Conservation (phyloP, 2,113 vertebrate species). For the Elaphurus davidianus region DNA sequence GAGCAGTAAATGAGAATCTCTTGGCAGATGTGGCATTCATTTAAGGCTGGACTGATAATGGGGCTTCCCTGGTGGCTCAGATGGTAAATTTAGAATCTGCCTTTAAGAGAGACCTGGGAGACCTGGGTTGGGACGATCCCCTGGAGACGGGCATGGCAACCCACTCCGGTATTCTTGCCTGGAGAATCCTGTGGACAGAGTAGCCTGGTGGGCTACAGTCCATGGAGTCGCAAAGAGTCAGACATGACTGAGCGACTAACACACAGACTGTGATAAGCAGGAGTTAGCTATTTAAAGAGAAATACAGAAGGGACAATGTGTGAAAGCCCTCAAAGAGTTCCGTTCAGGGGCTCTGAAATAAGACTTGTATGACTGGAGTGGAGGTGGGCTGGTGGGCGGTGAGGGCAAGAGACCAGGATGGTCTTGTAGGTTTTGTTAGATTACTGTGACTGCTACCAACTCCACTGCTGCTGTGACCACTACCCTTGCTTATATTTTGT, state of each 20-base stretch:
- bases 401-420: neutral
- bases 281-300: neutral
- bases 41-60: neutral
- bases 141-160: neutral
- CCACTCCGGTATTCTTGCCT: neutral
- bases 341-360: neutral
- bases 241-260: neutral
- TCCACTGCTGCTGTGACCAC: neutral
- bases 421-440: no score
- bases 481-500: neutral
- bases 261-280: neutral
- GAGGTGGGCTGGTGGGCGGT: neutral
- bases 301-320: neutral
- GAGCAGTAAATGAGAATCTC: neutral
- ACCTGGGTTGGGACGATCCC: neutral
- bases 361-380: neutral
- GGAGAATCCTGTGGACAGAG: neutral
- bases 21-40: neutral
- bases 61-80: neutral
- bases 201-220: accelerated
- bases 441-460: neutral
- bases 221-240: neutral
- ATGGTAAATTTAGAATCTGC: neutral
- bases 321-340: neutral
- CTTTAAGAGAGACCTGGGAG: neutral